Percentiles rank a stretch among this genome's conserved stretches.
Evolutionary conservation across 2,797 vertebrate genomes (phyloP).

Genomic region (Epinephelus coioides): DNA sequence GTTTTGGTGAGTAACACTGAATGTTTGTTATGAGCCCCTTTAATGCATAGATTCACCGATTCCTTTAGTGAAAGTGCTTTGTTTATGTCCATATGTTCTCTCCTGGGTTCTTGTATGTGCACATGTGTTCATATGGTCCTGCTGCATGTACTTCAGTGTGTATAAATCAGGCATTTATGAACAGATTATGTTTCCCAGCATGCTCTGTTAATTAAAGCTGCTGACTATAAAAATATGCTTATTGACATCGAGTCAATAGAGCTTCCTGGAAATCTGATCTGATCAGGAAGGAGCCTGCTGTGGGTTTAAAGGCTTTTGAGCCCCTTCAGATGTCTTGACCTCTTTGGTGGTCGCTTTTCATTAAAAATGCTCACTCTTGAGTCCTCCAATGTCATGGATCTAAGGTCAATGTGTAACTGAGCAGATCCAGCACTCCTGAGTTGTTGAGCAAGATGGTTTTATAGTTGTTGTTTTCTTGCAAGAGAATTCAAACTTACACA

Average conservation of each 20-base stretch:
- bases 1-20: no score
- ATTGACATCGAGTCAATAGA: no score
- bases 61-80: no score
- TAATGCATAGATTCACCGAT: background rate
- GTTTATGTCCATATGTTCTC: background rate
- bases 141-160: background rate
- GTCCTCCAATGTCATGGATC: background rate
- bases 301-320: no score
- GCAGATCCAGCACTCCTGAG: no score
- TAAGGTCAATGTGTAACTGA: background rate
- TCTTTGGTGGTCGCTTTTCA: no score
- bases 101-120: background rate
- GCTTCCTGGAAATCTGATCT: no score
- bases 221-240: no score
- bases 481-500: background rate
- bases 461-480: background rate
- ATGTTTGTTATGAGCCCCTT: background rate
- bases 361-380: no score
- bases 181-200: constrained; percentile 35
- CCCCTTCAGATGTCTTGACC: no score
- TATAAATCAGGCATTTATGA: constrained; percentile 15
- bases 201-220: background rate
- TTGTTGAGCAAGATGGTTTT: background rate
- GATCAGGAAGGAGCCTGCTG: no score
- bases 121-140: background rate